Evolutionary conservation across 2,888 invertebrate species (phyloP), one percentile per base, ranked within the genome.

Genomic region (Azorinus chamasolen): DNA sequence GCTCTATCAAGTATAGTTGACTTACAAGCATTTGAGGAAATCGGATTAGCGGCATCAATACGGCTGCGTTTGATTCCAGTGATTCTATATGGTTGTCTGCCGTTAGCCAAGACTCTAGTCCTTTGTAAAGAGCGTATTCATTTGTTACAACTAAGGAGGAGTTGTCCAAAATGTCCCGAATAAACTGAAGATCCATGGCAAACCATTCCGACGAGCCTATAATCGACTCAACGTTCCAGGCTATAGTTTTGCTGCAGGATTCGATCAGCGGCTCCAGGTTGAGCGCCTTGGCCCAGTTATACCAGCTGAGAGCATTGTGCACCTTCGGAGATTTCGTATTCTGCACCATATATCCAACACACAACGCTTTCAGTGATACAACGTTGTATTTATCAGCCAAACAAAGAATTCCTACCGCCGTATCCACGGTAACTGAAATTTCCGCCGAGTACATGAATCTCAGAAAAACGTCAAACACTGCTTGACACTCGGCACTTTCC

Each of bases 361-460:
- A 92, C 41, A 93, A 82, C 4, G 80, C 70, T 71, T 92, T 92
- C 53, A 93, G 80, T 5, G 93, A 92, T 14, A 79, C 75, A 12
- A 93, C 93, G 58, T 92, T 88, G 82, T 93, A 93, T 76, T 93
- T 93, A 79, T 93, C 93, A 0, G 93, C 92, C 41, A 93, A 83
- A 77, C 93, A 93, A 37, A 93, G 82, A 62, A 93, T 89, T 1
- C 93, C 93, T 0, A 93, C 90, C 14, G 92, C 91, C 20, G 89
- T 88, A 6, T 89, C 87, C 24, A 84, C 85, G 32, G 85, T 88
- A 45, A 93, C 88, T n/a, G 78, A 74, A 0, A 93, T 87, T 74
- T 92, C 90, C 4, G 92, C 93, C 3, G 92, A 92, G 86, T 93
- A 93, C 48, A 93, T 83, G 81, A 91, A 93, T 37, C 85, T 82